A percentile compares a stretch with the other conserved stretches of the same genome.
Conservation (phyloP, 1,140 invertebrate species). For the Pinna nobilis region DNA sequence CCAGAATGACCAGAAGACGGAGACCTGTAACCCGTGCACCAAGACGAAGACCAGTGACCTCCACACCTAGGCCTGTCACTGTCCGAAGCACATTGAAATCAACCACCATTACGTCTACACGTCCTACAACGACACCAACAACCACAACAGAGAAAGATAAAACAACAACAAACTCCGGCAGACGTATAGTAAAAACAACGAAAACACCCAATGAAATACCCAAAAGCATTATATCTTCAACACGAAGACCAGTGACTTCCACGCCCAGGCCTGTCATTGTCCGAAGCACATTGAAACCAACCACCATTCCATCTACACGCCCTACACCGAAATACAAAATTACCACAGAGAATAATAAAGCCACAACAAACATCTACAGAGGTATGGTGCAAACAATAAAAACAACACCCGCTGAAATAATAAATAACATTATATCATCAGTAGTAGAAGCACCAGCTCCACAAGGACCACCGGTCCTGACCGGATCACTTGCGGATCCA, state of each 20-base stretch:
- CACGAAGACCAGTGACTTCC: not conserved
- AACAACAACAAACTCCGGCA: conserved; percentile 4
- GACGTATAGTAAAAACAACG: not conserved
- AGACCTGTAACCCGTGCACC: conserved; percentile 20
- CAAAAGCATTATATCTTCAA: not conserved
- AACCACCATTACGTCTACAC: conserved; percentile 16
- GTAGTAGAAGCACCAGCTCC: no score
- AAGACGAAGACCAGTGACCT: conserved; percentile 17
- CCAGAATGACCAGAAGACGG: conserved; percentile 15
- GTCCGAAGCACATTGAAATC: conserved; percentile 3
- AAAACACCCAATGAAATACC: not conserved
- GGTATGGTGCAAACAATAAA: no score
- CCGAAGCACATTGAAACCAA: no score
- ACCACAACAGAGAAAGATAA: conserved; percentile 21
- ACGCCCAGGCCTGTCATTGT: not conserved
- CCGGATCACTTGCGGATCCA: no score
- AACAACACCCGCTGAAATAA: no score
- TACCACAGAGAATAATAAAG: no score
- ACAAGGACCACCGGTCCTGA: no score
- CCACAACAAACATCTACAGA: no score
- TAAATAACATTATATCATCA: no score
- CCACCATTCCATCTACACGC: no score
- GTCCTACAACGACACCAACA: conserved; percentile 19
- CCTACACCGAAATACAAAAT: no score
- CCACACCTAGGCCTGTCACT: no score